Evolutionary conservation across 2,113 vertebrate genomes (phyloP), one percentile per base, ranked within the genome.

Genomic region (Daphoenositta chrysoptera): DNA sequence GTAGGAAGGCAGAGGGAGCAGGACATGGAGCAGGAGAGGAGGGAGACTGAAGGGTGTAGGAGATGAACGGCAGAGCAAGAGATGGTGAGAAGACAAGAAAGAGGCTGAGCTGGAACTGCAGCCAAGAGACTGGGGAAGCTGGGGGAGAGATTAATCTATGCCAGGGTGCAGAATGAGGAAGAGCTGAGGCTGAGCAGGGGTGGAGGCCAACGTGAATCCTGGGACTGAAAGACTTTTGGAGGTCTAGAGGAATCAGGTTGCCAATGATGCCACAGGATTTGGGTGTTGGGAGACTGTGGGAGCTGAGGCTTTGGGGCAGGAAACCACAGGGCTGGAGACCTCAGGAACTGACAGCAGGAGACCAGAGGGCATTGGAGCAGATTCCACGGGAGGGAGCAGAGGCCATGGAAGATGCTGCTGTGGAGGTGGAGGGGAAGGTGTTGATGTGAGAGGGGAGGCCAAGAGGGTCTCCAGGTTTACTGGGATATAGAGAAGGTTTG

Each of bases 101-200:
- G 57, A 57, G 33, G 37, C 31, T 2, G 13, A 47, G 58, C 58
- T 80, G 47, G 35, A 50, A 20, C 0, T 3, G 63, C n/a, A 51
- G 4, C 30, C 0, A 0, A 81, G 51, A 50, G 79, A 7, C 10
- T 6, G 26, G 23, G 17, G 35, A 73, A 57, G 69, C 63, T 68
- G 53, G 13, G 37, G 37, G 7, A 39, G 47, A 47, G 53, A 12
- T 72, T 1, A 6, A 30, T 9, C 23, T 15, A 0, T 1, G 6
- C 30, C 21, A 30, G 64, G 45, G 10, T 31, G 50, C 18, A 63
- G 37, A 40, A 30, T 1, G 6, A 40, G n/a, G 40, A 24, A 50
- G 30, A 54, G 50, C 3, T 3, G 12, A n/a, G 31, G 42, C 53
- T 60, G 50, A 30, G 50, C 8, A 6, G 7, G 11, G 1, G 0